phyloP scores from a whole-genome alignment of 2,888 invertebrate species.

The Automeris io region DNA sequence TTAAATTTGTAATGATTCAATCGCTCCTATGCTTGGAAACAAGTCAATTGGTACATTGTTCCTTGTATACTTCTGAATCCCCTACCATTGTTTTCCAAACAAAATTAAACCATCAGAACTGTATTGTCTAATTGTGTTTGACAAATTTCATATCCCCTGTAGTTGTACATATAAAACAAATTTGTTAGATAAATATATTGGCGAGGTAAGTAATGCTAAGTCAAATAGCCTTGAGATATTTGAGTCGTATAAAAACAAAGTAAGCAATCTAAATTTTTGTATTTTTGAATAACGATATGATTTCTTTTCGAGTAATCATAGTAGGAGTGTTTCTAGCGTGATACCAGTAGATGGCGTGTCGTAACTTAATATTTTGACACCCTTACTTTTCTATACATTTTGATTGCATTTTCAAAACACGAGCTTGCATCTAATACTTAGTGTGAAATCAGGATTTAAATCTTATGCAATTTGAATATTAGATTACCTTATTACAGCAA shows the following conservation, averaged over 20 bases:
- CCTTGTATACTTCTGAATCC: conserved; percentile 7
- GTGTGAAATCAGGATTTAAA: conserved; percentile 9
- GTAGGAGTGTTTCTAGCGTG: conserved; percentile 39
- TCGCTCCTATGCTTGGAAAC: conserved; percentile 51
- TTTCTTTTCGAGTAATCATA: conserved; percentile 8
- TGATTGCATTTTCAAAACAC: conserved; percentile 35
- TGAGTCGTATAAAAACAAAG: too few species aligned
- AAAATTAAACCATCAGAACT: too few species aligned
- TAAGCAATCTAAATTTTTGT: too few species aligned
- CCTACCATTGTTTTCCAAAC: conserved; percentile 1
- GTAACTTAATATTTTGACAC: conserved; percentile 45
- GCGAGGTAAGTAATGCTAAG: too few species aligned
- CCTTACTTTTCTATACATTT: conserved; percentile 24
- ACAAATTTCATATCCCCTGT: too few species aligned
- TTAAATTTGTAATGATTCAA: conserved; percentile 64
- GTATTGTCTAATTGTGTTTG: too few species aligned
- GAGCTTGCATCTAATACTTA: conserved; percentile 8
- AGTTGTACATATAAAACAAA: too few species aligned
- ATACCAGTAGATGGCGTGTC: conserved; percentile 43
- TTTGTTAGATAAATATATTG: too few species aligned
- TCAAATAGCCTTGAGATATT: too few species aligned
- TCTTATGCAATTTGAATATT: conserved; percentile 5
- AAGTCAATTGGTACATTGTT: conserved; percentile 39
- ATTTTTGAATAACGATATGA: too few species aligned
- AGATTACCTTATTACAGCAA: conserved; percentile 4